Conservation (phyloP, 2,797 vertebrate species). For the Acestrorhynchus altus region DNA sequence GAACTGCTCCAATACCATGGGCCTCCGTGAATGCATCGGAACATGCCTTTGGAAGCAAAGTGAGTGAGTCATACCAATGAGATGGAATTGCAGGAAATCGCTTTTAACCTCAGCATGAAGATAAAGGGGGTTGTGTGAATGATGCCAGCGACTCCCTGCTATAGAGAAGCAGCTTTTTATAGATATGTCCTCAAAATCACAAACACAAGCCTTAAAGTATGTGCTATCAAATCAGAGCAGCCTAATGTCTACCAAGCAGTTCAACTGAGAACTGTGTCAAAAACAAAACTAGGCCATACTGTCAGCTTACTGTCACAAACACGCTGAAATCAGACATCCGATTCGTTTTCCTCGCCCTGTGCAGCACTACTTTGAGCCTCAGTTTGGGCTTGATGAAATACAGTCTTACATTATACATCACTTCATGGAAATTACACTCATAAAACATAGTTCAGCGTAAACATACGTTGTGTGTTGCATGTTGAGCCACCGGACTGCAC, state of each 20-base stretch:
- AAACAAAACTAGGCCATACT: background rate
- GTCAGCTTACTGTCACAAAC: background rate
- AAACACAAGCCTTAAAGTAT: constrained; percentile 42
- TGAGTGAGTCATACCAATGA: constrained; percentile 53
- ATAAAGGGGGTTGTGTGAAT: constrained; percentile 54
- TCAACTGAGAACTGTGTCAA: background rate
- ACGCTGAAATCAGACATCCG: background rate
- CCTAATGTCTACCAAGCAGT: constrained; percentile 5
- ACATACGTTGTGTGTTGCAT: too few relatives aligned
- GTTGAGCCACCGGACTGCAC: too few relatives aligned
- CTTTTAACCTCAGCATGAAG: constrained; percentile 53
- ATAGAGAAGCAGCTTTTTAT: constrained; percentile 57
- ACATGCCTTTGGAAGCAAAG: constrained; percentile 36
- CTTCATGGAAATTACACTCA: too few relatives aligned
- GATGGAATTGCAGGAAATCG: constrained; percentile 46
- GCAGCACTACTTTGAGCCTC: too few relatives aligned
- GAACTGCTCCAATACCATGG: constrained; percentile 6
- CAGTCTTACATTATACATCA: too few relatives aligned
- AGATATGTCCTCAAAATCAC: constrained; percentile 55
- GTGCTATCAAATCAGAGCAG: constrained; percentile 18
- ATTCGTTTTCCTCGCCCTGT: too few relatives aligned
- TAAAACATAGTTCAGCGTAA: too few relatives aligned
- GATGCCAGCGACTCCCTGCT: constrained; percentile 44
- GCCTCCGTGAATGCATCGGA: constrained; percentile 37
- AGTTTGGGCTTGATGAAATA: too few relatives aligned